Conservation (phyloP, 2,888 invertebrate species). For the Eupithecia abbreviata region DNA sequence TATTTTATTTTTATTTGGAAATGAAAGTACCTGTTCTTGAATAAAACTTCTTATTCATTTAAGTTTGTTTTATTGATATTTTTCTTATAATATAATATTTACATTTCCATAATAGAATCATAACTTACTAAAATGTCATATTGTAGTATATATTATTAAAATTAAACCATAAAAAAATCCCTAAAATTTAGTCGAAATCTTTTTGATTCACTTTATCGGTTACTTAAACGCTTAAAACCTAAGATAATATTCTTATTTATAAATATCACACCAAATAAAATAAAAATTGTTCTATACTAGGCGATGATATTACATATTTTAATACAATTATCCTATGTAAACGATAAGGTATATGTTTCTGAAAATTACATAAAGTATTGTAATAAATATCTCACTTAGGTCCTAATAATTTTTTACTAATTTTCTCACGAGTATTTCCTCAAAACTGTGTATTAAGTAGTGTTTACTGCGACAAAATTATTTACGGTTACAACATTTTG, state of each 20-base stretch:
- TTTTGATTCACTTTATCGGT: too few species aligned
- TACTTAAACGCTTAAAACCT: too few species aligned
- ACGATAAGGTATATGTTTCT: not conserved
- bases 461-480: not conserved
- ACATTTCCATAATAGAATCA: not conserved
- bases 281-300: slow-evolving; percentile 43
- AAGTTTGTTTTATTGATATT: not conserved
- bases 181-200: too few species aligned
- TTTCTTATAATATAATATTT: not conserved
- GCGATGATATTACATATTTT: not conserved
- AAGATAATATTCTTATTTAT: slow-evolving; percentile 51
- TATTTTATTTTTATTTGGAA: not conserved
- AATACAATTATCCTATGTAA: not conserved
- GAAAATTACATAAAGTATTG: not conserved
- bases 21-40: not conserved
- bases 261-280: slow-evolving; percentile 73
- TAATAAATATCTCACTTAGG: not conserved
- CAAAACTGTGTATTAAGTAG: not conserved
- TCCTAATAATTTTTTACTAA: not conserved
- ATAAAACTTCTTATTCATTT: not conserved
- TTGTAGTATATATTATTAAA: not conserved
- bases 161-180: not conserved
- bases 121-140: not conserved
- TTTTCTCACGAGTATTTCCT: not conserved
- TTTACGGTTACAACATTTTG: not conserved